phyloP scores from a whole-genome alignment of 2,113 vertebrate species.

The Accipiter virgatus region DNA sequence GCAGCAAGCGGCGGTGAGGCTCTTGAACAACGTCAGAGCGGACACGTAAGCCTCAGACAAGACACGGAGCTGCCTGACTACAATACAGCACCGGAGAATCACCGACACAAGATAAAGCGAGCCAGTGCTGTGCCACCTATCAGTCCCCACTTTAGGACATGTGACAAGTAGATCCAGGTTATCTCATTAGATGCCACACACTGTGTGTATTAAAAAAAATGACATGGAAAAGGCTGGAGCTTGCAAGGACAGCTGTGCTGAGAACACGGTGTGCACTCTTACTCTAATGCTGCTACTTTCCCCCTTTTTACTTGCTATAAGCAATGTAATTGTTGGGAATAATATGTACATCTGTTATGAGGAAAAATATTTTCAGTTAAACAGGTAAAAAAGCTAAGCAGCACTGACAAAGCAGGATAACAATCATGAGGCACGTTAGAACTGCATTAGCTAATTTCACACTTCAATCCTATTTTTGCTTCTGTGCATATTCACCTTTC shows the following conservation, averaged over 20 bases:
- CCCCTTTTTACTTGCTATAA: not conserved
- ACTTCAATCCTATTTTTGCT: not conserved
- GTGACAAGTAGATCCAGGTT: not conserved
- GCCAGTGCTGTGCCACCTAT: not conserved
- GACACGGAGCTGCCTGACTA: fast-evolving
- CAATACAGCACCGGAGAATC: not conserved
- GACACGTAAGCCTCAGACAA: fast-evolving
- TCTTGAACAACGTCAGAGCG: not conserved
- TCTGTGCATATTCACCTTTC: not conserved
- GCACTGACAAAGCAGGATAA: not conserved
- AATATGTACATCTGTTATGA: not conserved
- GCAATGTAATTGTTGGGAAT: not conserved
- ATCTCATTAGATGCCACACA: not conserved
- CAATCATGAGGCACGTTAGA: not conserved
- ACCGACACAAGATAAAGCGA: not conserved
- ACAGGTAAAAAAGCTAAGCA: not conserved
- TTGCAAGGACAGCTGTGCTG: not conserved
- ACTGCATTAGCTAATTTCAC: not conserved
- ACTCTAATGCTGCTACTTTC: not conserved
- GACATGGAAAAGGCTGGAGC: not conserved
- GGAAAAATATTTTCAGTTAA: not conserved
- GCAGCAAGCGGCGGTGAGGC: not conserved
- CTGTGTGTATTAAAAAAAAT: not conserved
- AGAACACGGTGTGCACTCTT: not conserved
- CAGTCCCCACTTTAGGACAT: not conserved